A percentile compares a stretch with the other conserved stretches of the same genome.
These are phyloP conservation scores for Centropyge bicolor DNA, from an alignment of 2,797 vertebrate species.

Conservation along the genomic window DNA sequence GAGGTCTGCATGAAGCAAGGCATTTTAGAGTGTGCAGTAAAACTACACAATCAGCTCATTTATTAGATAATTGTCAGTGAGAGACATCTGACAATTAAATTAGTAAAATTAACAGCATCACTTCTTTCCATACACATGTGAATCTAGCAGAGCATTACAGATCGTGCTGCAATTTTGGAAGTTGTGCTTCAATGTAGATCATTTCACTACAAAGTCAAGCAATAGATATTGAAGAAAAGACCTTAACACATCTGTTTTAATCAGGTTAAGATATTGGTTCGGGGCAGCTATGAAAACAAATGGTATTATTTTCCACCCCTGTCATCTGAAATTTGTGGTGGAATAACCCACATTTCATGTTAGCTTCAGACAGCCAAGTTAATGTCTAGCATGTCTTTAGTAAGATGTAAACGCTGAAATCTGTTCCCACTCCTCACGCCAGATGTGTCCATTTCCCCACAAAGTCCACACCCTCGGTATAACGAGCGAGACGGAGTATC, in stretches of 20 bases:
- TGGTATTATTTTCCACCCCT: constrained; percentile 65
- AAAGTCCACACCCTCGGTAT: constrained; percentile 78
- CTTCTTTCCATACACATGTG: background rate
- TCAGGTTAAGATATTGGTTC: constrained; percentile 46
- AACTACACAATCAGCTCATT: constrained; percentile 27
- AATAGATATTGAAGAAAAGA: constrained; percentile 19
- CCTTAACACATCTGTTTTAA: constrained; percentile 52
- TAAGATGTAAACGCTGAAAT: constrained; percentile 77
- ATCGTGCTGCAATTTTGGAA: constrained; percentile 11
- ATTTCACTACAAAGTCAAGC: constrained; percentile 4
- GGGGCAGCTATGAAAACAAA: constrained; percentile 53
- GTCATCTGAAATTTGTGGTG: constrained; percentile 59
- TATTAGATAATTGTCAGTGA: constrained; percentile 31
- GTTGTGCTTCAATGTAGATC: background rate
- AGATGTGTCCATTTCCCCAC: constrained; percentile 80
- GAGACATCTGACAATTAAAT: constrained; percentile 15
- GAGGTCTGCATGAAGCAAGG: constrained; percentile 31
- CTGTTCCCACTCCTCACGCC: constrained; percentile 72
- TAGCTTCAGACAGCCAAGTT: constrained; percentile 63
- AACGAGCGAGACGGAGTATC: constrained; percentile 77
- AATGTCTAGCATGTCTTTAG: constrained; percentile 70
- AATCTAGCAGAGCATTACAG: background rate
- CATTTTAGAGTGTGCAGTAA: constrained; percentile 49
- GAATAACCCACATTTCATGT: constrained; percentile 58
- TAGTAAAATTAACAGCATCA: background rate